These are phyloP conservation scores for Romanogobio albipinnatus DNA, from an alignment of 2,113 vertebrate genomes.

Conservation along the genomic window DNA sequence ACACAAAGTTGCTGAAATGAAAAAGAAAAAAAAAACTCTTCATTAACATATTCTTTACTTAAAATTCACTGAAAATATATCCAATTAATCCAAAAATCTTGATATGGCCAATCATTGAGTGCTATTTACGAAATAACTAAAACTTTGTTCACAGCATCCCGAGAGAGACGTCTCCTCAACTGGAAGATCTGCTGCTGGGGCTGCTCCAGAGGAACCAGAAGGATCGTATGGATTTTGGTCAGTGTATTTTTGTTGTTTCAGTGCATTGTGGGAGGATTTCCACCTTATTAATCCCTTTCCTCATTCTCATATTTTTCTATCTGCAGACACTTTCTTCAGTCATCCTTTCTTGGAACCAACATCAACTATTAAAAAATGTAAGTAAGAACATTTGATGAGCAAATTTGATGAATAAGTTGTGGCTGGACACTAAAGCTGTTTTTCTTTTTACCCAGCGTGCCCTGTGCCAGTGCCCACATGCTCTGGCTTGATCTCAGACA, in stretches of 20 bases:
- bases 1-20: background rate
- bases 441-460: slow-evolving; percentile 77
- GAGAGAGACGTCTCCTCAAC: slow-evolving; percentile 89
- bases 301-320: slow-evolving; percentile 53
- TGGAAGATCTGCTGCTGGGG: slow-evolving; percentile 86
- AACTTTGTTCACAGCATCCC: slow-evolving; percentile 81
- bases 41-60: background rate
- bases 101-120: background rate
- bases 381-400: slow-evolving; percentile 61
- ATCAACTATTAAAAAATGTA: slow-evolving; percentile 91
- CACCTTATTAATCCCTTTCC: background rate
- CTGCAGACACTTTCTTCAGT: slow-evolving; percentile 89
- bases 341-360: slow-evolving; percentile 93
- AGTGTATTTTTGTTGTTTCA: slow-evolving; percentile 57
- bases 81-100: background rate
- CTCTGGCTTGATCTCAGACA: slow-evolving; percentile 81
- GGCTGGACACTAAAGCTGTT: background rate
- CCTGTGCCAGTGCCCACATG: slow-evolving; percentile 90
- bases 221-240: slow-evolving; percentile 96
- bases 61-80: background rate
- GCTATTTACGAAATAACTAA: slow-evolving; percentile 14
- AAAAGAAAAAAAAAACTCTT: background rate
- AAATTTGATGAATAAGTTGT: background rate
- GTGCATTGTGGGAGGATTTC: background rate
- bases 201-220: slow-evolving; percentile 97